These are phyloP conservation scores for Strigamia maritima DNA, from an alignment of 2,888 invertebrate genomes.

Conservation along the genomic window DNA sequence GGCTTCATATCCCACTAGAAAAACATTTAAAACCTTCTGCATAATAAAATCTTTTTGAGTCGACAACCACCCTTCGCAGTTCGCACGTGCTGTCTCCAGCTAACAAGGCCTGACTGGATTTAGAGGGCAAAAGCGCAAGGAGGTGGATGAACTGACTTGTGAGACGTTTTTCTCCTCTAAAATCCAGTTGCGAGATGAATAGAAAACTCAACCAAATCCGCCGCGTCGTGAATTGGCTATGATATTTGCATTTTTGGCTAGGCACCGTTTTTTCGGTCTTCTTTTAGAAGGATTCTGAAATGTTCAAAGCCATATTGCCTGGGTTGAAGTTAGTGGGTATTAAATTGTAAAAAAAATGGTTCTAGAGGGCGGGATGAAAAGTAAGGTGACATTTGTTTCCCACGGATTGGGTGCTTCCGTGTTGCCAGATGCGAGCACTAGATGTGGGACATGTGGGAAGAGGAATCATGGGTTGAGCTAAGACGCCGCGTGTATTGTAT, in stretches of 20 bases:
- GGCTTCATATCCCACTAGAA: background rate
- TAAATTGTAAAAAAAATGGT: background rate
- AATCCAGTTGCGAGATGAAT: background rate
- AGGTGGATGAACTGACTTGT: background rate
- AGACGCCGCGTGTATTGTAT: no score
- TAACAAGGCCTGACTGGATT: slow-evolving; percentile 24
- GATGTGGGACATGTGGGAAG: background rate
- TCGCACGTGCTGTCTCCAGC: slow-evolving; percentile 23
- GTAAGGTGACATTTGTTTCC: background rate
- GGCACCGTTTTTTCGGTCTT: background rate
- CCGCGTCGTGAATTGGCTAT: background rate
- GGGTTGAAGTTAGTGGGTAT: background rate
- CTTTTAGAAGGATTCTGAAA: background rate
- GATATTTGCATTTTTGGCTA: no score
- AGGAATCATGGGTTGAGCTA: background rate
- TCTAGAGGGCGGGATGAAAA: slow-evolving; percentile 11
- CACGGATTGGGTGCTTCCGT: slow-evolving; percentile 12
- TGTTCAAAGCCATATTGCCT: background rate
- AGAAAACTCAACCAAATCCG: slow-evolving; percentile 24
- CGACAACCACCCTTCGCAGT: background rate
- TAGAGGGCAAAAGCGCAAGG: background rate
- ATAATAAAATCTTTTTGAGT: background rate
- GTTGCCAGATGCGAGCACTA: slow-evolving; percentile 13
- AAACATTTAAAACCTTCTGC: background rate
- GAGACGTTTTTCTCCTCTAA: background rate